Evolutionary conservation across 2,888 invertebrate species (phyloP), one percentile per base, ranked within the genome.

Genomic region (Nomada ruficornis): DNA sequence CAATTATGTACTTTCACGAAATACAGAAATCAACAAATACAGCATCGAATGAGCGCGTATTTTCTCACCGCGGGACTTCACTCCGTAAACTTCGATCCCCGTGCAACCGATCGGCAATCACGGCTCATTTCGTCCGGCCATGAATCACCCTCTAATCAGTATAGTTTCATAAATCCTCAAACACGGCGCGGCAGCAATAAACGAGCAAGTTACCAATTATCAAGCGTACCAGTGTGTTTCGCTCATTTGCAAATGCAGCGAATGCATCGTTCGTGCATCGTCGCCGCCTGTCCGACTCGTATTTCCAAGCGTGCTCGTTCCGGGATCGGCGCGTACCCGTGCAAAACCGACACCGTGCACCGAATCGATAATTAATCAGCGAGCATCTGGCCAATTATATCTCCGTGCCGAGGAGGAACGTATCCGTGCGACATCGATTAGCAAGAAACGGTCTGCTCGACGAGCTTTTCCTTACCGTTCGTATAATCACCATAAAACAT

Each of bases 351-450:
- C 59, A 29, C 5, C 47, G 59, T 60, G 70, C 47, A 59, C 29
- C 70, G 70, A 71, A 71, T 73, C 55, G 72, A 64, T 64, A 63
- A 73, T 75, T 75, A 68, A 75, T 75, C 75, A 68, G 20, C 60
- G 52, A 60, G 26, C 59, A 52, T 64, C 36, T 62, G 60, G 60
- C 60, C 60, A 71, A 71, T 71, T 62, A 62, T 36, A 52, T 20
- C 47, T 2, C 10, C 36, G 54, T 11, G 11, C 23, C 23, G 23
- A 26, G 26, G 23, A n/a, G 11, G 23, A 23, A 44, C n/a, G n/a
- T 65, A n/a, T 44, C 18, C 11, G 18, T 2, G 44, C 57, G 57
- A 57, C 57, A 44, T 57, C 44, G 42, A 57, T 57, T 44, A 44
- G 23, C 42, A 55, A 57, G 26, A 13, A 68, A 2, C 55, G n/a